phyloP scores from a whole-genome alignment of 1,140 invertebrate genomes.

The Cyclargus thomasi region DNA sequence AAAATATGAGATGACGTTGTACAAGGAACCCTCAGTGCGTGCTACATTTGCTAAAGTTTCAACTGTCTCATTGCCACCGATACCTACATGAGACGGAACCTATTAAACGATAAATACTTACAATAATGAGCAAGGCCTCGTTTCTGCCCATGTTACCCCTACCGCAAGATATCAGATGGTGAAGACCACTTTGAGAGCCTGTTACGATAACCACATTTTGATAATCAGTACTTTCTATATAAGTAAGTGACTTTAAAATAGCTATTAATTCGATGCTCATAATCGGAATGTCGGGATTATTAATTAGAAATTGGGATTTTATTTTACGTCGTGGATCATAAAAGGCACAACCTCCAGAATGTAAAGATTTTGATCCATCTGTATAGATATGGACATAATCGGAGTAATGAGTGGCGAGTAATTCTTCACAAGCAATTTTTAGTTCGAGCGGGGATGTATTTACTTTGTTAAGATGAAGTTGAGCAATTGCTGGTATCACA shows the following conservation, averaged over 20 bases:
- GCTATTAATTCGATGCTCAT: slow-evolving; percentile 8
- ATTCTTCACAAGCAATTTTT: background rate
- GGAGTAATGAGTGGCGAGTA: background rate
- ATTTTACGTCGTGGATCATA: background rate
- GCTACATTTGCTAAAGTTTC: background rate
- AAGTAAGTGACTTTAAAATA: slow-evolving; percentile 1
- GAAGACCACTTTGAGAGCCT: background rate
- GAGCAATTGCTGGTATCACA: background rate
- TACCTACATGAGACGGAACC: slow-evolving; percentile 8
- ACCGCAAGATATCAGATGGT: background rate
- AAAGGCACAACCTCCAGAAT: background rate
- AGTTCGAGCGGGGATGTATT: background rate
- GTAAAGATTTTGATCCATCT: background rate
- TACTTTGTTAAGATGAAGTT: background rate
- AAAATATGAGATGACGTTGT: background rate
- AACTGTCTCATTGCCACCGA: slow-evolving; percentile 11
- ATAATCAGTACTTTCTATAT: background rate
- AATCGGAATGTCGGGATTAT: background rate
- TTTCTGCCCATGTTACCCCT: background rate
- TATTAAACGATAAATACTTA: slow-evolving; percentile 10
- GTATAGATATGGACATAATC: background rate
- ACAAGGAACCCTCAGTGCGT: background rate
- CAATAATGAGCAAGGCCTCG: too few relatives aligned
- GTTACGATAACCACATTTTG: slow-evolving; percentile 8
- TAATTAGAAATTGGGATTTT: background rate